phyloP scores from a whole-genome alignment of 2,797 vertebrate genomes.

The Enoplosus armatus region DNA sequence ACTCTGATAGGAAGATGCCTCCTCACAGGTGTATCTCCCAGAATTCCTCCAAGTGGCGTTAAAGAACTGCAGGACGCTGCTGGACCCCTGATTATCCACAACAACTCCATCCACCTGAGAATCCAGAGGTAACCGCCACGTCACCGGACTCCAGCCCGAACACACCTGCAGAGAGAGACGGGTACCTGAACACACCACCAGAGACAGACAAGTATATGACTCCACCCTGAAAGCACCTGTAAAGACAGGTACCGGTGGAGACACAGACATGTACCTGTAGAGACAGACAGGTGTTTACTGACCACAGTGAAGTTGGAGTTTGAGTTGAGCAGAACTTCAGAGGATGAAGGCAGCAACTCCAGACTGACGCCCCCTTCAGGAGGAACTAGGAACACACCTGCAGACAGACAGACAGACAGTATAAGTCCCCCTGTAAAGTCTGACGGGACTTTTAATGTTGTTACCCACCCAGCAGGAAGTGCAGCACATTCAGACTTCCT shows the following conservation, averaged over 20 bases:
- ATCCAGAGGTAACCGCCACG: constrained; percentile 82
- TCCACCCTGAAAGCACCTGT: too few species aligned
- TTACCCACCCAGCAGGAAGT: constrained; percentile 65
- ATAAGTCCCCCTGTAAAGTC: neutral
- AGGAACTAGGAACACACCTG: constrained; percentile 62
- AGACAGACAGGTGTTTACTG: constrained; percentile 18
- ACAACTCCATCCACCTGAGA: constrained; percentile 38
- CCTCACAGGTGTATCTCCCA: constrained; percentile 87
- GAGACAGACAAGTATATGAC: neutral
- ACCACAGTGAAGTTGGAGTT: constrained; percentile 85
- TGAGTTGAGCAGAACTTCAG: constrained; percentile 83
- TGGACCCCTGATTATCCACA: constrained; percentile 73
- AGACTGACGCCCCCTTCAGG: constrained; percentile 56
- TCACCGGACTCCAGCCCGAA: constrained; percentile 79
- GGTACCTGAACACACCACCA: neutral
- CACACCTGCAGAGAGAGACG: constrained; percentile 74
- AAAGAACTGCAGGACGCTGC: constrained; percentile 83
- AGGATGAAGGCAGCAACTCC: constrained; percentile 77
- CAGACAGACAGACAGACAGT: constrained; percentile 25
- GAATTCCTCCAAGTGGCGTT: constrained; percentile 87
- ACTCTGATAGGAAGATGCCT: constrained; percentile 70
- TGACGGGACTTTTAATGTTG: neutral
- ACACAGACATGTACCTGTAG: too few species aligned
- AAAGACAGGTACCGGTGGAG: neutral
- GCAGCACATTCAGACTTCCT: constrained; percentile 38